Conservation (phyloP, 1,140 invertebrate genomes). For the Apocrypta bakeri region DNA sequence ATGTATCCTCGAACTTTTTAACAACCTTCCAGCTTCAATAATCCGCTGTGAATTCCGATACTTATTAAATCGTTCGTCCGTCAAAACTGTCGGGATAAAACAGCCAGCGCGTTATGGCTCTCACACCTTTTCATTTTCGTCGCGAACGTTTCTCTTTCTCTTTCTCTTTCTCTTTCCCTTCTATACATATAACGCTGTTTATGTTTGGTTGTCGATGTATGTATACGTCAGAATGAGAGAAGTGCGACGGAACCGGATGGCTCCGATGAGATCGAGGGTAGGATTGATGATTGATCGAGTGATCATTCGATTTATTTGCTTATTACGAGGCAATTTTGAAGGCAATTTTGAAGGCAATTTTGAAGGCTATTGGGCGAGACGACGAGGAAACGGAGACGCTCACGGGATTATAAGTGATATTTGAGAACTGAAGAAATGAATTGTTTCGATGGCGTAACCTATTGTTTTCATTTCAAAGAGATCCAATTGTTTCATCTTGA, state of each 20-base stretch:
- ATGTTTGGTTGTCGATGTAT: background rate
- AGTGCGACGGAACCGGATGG: background rate
- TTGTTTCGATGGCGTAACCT: too few species aligned
- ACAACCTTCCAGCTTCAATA: background rate
- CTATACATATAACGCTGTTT: too few species aligned
- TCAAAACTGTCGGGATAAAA: too few species aligned
- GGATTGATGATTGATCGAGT: background rate
- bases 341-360: background rate
- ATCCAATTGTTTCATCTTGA: too few species aligned
- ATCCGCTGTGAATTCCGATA: background rate
- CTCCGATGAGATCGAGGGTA: background rate
- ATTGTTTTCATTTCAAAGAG: too few species aligned
- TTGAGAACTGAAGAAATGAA: background rate
- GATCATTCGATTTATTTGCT: slow-evolving; percentile 21
- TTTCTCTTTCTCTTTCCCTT: too few species aligned
- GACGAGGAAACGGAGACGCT: background rate
- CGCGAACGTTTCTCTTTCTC: too few species aligned
- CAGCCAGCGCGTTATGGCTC: too few species aligned
- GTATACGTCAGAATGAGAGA: background rate
- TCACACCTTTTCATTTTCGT: too few species aligned
- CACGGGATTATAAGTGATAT: background rate
- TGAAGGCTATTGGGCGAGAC: background rate
- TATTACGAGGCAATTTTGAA: slow-evolving; percentile 28
- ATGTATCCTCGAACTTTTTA: background rate
- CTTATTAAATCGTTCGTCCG: background rate